Evolutionary conservation across 1,140 invertebrate genomes (phyloP), one percentile per base, ranked within the genome.

Genomic region (Hydropsyche tenuis): DNA sequence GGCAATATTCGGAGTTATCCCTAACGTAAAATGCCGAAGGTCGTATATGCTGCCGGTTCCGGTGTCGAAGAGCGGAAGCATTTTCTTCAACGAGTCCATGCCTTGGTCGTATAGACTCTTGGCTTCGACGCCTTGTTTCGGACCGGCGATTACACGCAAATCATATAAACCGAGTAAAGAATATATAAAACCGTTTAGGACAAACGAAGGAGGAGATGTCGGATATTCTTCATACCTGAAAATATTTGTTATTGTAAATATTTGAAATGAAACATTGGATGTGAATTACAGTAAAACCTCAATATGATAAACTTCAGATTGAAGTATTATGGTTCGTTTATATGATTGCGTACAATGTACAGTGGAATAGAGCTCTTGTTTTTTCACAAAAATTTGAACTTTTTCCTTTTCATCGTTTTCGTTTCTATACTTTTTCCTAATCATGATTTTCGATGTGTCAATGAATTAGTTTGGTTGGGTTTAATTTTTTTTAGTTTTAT

Each of bases 181-280:
- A 85, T 98, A 99, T 78, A 99, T 98, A 84, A 99, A 99, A 27
- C 98, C 98, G 85, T 99, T 99, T 1, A 99, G 89, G 7, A 99
- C 97, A 85, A 97, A 99, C 1, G 94, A 94, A 3, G 95, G 89
- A 0, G 97, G 97, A 42, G 89, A 91, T 0, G 98, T 99, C 4
- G 98, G 98, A 84, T 99, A 99, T 81, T 99, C 98, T 84, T 99
- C 98, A 81, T 97, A 99, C 95, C 95, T 96, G 43, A 16, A 69
- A 68, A 30, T 48, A 16, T 16, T 63, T 70, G 23, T 42, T 30
- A 18, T 65, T 20, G n/a, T n/a, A 37, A 3, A 37, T 4, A 37
- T 37, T 37, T 37, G 30, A 4, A 3, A 37, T 37, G 9, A 37
- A 37, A 37, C 9, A 37, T 37, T 37, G n/a, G n/a, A n/a, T n/a